Percentiles rank a stretch among this genome's conserved stretches.
Conservation (phyloP, 2,888 invertebrate genomes). For the Xylota segnis region DNA sequence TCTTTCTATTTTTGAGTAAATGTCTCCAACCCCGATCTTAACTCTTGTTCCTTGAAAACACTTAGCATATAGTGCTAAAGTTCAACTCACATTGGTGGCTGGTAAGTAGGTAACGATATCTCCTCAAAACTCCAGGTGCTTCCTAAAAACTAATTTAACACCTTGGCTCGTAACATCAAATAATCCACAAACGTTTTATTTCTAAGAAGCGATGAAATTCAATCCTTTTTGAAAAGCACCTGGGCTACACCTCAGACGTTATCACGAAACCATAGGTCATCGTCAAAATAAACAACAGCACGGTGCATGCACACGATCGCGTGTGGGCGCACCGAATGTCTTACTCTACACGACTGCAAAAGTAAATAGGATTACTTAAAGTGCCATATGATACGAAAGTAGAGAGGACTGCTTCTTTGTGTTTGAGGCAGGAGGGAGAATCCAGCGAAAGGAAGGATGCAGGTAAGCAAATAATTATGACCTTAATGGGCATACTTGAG, state of each 20-base stretch:
- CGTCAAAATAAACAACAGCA: not conserved
- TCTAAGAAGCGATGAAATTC: slow-evolving; percentile 4
- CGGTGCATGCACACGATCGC: slow-evolving; percentile 14
- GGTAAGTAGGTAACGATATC: too few relatives aligned
- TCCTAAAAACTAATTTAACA: not conserved
- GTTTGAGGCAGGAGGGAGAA: not conserved
- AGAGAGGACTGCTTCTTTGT: not conserved
- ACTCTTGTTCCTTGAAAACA: too few relatives aligned
- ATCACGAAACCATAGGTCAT: slow-evolving; percentile 26
- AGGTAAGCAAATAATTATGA: too few relatives aligned
- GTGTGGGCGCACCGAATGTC: slow-evolving; percentile 30
- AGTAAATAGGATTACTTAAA: slow-evolving; percentile 23
- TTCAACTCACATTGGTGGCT: too few relatives aligned
- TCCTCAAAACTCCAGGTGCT: not conserved
- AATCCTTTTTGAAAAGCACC: slow-evolving; percentile 27
- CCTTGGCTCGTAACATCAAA: not conserved
- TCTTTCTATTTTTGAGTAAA: too few relatives aligned
- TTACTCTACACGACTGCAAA: slow-evolving; percentile 7
- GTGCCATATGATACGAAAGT: slow-evolving; percentile 10
- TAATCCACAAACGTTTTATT: not conserved
- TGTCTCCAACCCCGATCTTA: too few relatives aligned
- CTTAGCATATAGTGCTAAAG: too few relatives aligned
- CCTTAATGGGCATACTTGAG: too few relatives aligned
- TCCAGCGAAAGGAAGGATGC: not conserved
- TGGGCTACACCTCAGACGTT: slow-evolving; percentile 39